Conservation (phyloP, 2,888 invertebrate species). For the Neoaliturus tenellus region DNA sequence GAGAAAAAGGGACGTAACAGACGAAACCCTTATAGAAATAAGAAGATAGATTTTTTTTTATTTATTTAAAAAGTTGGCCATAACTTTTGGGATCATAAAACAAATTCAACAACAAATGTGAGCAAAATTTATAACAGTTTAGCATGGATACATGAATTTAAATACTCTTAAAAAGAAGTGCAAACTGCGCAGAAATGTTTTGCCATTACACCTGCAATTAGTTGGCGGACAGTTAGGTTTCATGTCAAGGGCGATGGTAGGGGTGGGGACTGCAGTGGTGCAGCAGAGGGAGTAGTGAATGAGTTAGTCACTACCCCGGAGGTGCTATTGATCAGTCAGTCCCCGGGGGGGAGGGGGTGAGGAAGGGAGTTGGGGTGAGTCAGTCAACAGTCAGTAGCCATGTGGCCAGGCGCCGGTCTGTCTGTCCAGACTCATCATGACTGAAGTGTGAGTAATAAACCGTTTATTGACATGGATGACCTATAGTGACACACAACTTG, state of each 20-base stretch:
- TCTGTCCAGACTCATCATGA: background rate
- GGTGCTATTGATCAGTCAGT: slow-evolving; percentile 61
- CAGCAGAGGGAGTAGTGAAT: background rate
- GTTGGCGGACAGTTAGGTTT: background rate
- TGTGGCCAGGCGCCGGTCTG: slow-evolving; percentile 10
- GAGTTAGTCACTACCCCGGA: slow-evolving; percentile 47
- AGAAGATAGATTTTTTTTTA: too few relatives aligned
- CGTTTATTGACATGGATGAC: too few relatives aligned
- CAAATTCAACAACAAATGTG: too few relatives aligned
- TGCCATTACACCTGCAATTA: background rate
- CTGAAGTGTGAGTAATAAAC: background rate
- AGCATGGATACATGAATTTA: background rate
- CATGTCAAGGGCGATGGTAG: background rate
- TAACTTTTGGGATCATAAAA: too few relatives aligned
- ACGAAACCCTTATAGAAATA: too few relatives aligned
- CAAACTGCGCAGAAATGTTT: background rate
- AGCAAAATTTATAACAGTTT: background rate
- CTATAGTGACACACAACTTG: too few relatives aligned
- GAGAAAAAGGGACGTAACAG: too few relatives aligned
- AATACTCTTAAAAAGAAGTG: background rate
- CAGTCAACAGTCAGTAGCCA: slow-evolving; percentile 12
- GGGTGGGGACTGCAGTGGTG: background rate
- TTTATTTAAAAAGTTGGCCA: too few relatives aligned
- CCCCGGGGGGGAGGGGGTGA: background rate
- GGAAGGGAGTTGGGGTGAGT: slow-evolving; percentile 18